Evolutionary conservation across 1,140 invertebrate species (phyloP).

Genomic region (Drosophila setifemur): DNA sequence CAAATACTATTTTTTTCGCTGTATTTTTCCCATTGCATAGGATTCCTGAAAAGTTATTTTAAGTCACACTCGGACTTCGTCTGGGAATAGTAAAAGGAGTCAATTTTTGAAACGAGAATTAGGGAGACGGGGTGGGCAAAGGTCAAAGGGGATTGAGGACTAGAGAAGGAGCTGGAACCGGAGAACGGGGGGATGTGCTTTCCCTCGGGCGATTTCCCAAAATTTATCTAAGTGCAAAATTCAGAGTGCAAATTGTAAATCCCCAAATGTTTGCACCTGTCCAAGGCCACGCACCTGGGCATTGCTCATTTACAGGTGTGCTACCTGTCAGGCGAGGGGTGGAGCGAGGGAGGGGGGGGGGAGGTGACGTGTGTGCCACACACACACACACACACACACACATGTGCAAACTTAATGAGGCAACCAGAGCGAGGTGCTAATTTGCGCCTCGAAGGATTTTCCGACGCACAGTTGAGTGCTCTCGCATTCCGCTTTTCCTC

Average conservation of each 20-base stretch:
- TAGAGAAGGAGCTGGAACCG: not conserved
- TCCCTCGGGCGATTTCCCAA: constrained; percentile 21
- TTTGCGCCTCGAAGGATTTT: constrained; percentile 74
- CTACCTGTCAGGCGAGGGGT: not conserved
- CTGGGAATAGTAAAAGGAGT: not conserved
- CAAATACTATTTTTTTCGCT: no score
- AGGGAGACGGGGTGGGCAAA: no score
- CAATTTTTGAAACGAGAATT: not conserved
- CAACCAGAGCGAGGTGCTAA: constrained; percentile 62
- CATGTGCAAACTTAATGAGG: constrained; percentile 64
- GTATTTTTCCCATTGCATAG: no score
- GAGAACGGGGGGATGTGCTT: not conserved
- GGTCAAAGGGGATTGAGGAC: constrained; percentile 5
- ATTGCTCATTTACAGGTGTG: constrained; percentile 40
- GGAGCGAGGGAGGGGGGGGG: not conserved
- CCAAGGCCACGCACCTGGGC: constrained; percentile 42
- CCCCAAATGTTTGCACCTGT: constrained; percentile 37
- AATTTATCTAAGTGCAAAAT: constrained; percentile 52
- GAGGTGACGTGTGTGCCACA: not conserved
- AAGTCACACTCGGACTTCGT: not conserved
- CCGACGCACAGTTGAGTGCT: constrained; percentile 37
- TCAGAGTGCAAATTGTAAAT: constrained; percentile 45
- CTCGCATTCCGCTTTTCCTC: not conserved
- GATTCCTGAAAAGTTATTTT: not conserved
- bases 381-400: constrained; percentile 7